Percentiles rank a stretch among this genome's conserved stretches.
phyloP scores from a whole-genome alignment of 2,888 invertebrate species.

The Cantharis flavilabris region DNA sequence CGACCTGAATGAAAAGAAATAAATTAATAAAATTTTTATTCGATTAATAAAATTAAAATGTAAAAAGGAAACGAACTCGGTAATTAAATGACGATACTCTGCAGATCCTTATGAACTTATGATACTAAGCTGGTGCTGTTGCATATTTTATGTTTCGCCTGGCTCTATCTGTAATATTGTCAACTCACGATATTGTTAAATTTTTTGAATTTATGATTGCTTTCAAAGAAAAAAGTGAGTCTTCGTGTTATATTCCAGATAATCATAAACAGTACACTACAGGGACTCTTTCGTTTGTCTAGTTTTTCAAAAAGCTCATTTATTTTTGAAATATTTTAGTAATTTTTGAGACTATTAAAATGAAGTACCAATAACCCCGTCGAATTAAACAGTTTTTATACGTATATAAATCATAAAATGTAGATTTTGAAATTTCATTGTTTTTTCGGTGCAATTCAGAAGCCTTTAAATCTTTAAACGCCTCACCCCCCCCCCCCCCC shows the following conservation, averaged over 20 bases:
- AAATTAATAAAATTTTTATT: not conserved
- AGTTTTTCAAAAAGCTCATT: slow-evolving; percentile 28
- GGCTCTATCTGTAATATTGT: not conserved
- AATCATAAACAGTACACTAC: slow-evolving; percentile 31
- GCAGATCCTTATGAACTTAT: not conserved
- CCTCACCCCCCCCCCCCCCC: too few relatives aligned
- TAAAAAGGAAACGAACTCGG: not conserved
- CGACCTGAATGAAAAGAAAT: not conserved
- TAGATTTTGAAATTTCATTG: too few relatives aligned
- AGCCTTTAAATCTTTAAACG: too few relatives aligned
- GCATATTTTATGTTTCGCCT: not conserved
- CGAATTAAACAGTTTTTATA: not conserved
- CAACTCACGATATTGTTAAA: not conserved
- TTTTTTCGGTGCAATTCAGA: too few relatives aligned
- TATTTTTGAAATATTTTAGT: slow-evolving; percentile 28
- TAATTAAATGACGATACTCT: not conserved
- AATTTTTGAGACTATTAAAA: slow-evolving; percentile 25
- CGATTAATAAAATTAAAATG: not conserved
- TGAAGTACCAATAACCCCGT: slow-evolving; percentile 7
- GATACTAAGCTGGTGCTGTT: not conserved
- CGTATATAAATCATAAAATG: not conserved
- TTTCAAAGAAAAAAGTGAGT: slow-evolving; percentile 11
- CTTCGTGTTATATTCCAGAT: slow-evolving; percentile 20
- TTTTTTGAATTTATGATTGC: not conserved
- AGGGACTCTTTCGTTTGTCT: slow-evolving; percentile 27